Percentiles rank a stretch among this genome's conserved stretches.
phyloP scores from a whole-genome alignment of 2,888 invertebrate genomes.

The Dynastes maya region DNA sequence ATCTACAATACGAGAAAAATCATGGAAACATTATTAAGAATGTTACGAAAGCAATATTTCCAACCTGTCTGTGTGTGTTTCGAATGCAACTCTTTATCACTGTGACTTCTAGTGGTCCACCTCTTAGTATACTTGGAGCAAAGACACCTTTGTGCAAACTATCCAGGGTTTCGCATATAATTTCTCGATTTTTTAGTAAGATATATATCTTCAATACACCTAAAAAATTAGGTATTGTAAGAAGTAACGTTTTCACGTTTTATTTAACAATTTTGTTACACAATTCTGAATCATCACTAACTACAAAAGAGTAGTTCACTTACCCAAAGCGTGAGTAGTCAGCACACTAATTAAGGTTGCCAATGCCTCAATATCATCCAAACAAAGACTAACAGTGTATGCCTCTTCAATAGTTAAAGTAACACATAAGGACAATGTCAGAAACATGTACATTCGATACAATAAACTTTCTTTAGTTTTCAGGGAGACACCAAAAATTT shows the following conservation, averaged over 20 bases:
- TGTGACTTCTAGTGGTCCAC: background rate
- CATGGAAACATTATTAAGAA: too few relatives aligned
- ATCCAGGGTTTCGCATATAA: background rate
- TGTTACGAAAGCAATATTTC: background rate
- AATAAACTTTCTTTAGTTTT: background rate
- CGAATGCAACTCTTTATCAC: slow-evolving; percentile 5
- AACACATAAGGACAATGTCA: background rate
- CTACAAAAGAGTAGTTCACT: background rate
- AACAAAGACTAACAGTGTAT: background rate
- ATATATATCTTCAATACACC: slow-evolving; percentile 3
- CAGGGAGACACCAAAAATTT: slow-evolving; percentile 8
- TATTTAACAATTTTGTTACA: too few relatives aligned
- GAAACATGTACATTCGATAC: background rate
- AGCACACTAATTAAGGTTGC: slow-evolving; percentile 1
- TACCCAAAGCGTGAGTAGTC: slow-evolving; percentile 6
- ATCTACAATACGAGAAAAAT: background rate
- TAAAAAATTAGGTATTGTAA: background rate
- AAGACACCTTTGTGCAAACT: background rate
- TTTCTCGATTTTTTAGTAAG: background rate
- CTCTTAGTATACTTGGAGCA: background rate
- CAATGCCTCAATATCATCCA: background rate
- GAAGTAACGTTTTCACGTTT: too few relatives aligned
- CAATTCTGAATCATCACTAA: too few relatives aligned
- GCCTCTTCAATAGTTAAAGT: slow-evolving; percentile 3
- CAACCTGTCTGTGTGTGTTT: background rate